Base-by-base conservation (phyloP, 2,888 invertebrate species). In the Camponotus fellah region DNA sequence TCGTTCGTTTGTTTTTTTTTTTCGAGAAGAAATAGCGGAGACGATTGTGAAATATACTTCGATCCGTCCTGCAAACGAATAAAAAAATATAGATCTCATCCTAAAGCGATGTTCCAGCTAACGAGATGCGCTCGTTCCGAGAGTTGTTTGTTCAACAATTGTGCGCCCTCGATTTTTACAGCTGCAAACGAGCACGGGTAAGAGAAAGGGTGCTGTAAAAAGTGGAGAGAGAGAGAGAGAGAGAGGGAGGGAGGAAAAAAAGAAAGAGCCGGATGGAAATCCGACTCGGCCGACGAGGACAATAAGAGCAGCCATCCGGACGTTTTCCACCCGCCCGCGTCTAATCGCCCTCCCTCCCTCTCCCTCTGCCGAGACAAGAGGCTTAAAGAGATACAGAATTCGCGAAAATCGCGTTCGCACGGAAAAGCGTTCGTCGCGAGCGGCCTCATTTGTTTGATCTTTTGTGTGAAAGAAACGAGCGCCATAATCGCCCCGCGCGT, bases 111-210 rank as follows among this genome's bases (percentile, higher is more conserved):
- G 85, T 71, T 37, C 53, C 14, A 64, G 82, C 68, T 90, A 89
- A 90, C 89, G 89, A 90, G 90, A 89, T 83, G 83, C 82, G 83
- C 87, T 86, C 85, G 88, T 89, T 84, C 77, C 83, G 84, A 68
- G 66, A 82, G 65, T 74, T 88, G 90, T 89, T 88, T 86, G 87
- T 77, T 80, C 85, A 85, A 83, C 85, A 79, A 26, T 26, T 26
- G 82, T 80, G 71, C 72, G 81, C 84, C 85, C 85, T 84, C 76
- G 85, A 90, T 90, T 90, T 90, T 89, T 86, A 84, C 85, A 90
- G 84, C 82, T 86, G 83, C 81, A 82, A 80, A 75, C 80, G 76
- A 81, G 32, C 46, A 21, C n/a, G 64, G 17, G 6, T 49, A 83
- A 68, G 53, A 76, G 53, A 56, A 68, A 26, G 58, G 53, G 10